Conservation (phyloP, 2,113 vertebrate genomes). For the Cochlearius cochlearius region DNA sequence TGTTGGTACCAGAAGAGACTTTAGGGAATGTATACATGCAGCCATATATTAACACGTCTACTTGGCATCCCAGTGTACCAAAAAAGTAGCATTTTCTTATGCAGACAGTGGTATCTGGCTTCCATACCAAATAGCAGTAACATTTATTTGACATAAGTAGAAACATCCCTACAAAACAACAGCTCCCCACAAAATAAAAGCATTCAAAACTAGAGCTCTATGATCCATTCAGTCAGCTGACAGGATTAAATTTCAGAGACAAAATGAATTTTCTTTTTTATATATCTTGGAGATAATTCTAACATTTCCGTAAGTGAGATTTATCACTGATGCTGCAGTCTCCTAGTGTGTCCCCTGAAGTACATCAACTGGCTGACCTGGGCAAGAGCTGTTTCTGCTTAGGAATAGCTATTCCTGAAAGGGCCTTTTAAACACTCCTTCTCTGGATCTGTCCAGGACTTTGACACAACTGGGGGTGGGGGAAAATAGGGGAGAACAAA, state of each 20-base stretch:
- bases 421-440: neutral
- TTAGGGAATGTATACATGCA: conserved; percentile 22
- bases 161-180: conserved; percentile 1
- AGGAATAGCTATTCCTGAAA: neutral
- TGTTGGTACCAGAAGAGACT: neutral
- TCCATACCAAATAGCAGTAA: conserved; percentile 24
- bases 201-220: neutral
- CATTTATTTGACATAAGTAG: neutral
- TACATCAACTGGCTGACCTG: neutral
- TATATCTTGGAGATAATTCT: neutral
- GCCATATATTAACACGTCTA: conserved; percentile 40
- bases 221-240: neutral
- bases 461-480: neutral
- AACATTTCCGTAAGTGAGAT: neutral
- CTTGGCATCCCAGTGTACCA: conserved; percentile 30
- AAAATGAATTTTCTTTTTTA: neutral
- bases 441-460: neutral
- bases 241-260: neutral
- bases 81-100: conserved; percentile 58
- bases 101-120: conserved; percentile 67
- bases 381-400: neutral
- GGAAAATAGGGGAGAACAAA: fast-evolving
- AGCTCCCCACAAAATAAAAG: conserved; percentile 14
- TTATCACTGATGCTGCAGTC: neutral
- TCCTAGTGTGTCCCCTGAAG: neutral